Conservation (phyloP, 2,113 vertebrate species). For the Capreolus pygargus region DNA sequence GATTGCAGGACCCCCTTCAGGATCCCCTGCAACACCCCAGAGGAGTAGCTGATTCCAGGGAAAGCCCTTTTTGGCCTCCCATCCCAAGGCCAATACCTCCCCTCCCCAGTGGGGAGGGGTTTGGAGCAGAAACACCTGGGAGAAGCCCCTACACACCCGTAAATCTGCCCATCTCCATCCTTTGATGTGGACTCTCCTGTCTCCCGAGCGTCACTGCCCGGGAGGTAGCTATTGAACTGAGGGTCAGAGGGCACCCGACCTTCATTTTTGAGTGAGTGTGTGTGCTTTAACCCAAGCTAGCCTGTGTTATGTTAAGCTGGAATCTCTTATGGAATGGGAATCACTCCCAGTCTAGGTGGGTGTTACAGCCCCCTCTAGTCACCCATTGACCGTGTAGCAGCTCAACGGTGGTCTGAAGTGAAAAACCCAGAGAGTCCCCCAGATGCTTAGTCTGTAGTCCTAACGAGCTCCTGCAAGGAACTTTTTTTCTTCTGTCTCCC, state of each 20-base stretch:
- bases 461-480: background rate
- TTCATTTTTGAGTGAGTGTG: background rate
- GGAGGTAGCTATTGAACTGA: conserved; percentile 2
- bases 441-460: background rate
- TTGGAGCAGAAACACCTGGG: conserved; percentile 27
- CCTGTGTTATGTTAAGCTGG: background rate
- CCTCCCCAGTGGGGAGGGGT: background rate
- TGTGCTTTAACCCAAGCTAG: conserved; percentile 33
- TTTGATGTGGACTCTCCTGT: conserved; percentile 48
- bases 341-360: background rate
- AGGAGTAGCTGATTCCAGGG: background rate
- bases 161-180: background rate
- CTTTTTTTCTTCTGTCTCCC: background rate
- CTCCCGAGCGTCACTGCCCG: conserved; percentile 2
- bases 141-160: conserved; percentile 33
- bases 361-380: background rate
- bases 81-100: background rate
- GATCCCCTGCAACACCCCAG: background rate
- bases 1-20: background rate
- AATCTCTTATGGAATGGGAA: background rate
- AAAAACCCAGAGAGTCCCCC: background rate
- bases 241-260: conserved; percentile 40
- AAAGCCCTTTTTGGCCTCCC: background rate
- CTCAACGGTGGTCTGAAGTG: background rate
- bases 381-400: background rate